Conservation (phyloP, 2,797 vertebrate genomes). For the Tangara arthus region DNA sequence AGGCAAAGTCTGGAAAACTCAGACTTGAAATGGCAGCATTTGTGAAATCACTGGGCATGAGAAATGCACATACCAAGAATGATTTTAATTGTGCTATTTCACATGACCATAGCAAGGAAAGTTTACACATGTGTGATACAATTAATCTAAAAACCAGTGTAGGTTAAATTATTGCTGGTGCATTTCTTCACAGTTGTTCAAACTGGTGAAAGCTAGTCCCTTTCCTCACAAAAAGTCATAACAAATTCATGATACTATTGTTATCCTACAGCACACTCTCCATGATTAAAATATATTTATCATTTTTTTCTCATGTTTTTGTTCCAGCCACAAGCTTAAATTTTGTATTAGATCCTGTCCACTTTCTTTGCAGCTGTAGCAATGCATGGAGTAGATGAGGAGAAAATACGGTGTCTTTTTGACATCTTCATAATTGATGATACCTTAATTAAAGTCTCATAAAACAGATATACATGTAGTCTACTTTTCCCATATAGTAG, state of each 20-base stretch:
- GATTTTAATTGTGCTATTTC: neutral
- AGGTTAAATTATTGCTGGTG: neutral
- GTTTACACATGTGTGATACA: neutral
- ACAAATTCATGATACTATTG: neutral
- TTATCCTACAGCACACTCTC: neutral
- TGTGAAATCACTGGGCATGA: neutral
- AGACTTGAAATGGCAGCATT: neutral
- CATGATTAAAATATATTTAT: neutral
- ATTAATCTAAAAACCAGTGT: neutral
- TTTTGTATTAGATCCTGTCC: neutral
- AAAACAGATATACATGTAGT: neutral
- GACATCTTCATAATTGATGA: neutral
- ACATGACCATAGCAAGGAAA: accelerated
- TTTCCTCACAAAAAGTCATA: neutral
- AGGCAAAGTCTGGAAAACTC: neutral
- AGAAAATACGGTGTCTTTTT: neutral
- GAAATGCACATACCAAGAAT: neutral
- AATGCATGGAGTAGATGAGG: neutral
- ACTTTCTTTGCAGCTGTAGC: neutral
- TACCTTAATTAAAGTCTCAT: neutral
- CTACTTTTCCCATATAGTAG: neutral
- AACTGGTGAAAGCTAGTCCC: neutral
- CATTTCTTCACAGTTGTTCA: neutral
- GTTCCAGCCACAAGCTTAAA: neutral
- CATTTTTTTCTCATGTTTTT: neutral